phyloP scores from a whole-genome alignment of 2,113 vertebrate genomes.

The Xiphias gladius region DNA sequence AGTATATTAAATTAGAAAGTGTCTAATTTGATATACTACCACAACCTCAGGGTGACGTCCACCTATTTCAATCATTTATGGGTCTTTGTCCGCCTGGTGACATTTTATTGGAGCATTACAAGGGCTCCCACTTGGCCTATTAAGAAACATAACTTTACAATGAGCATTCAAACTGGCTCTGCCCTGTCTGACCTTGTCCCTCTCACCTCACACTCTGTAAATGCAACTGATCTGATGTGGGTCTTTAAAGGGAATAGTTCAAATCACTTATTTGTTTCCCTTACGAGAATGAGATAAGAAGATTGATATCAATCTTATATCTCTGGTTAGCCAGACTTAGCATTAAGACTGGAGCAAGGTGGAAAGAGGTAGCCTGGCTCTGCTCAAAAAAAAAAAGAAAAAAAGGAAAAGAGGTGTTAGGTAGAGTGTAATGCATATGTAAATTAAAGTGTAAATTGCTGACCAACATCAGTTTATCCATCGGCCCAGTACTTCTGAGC shows the following conservation, averaged over 20 bases:
- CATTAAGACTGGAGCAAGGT: too few relatives aligned
- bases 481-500: too few relatives aligned
- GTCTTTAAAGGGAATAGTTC: too few relatives aligned
- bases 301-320: too few relatives aligned
- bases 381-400: too few relatives aligned
- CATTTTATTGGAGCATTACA: conserved; percentile 37
- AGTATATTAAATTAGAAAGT: conserved; percentile 56
- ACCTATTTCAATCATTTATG: conserved; percentile 52
- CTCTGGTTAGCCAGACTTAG: too few relatives aligned
- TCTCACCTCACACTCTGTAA: background rate
- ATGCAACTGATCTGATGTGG: background rate
- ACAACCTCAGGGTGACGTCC: conserved; percentile 36
- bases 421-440: too few relatives aligned
- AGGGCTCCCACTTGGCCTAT: conserved; percentile 21
- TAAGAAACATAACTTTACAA: conserved; percentile 31
- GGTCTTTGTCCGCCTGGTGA: conserved; percentile 50
- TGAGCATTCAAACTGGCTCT: background rate
- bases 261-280: background rate
- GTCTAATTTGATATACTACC: too few relatives aligned
- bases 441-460: too few relatives aligned
- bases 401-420: too few relatives aligned
- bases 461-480: too few relatives aligned
- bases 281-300: background rate
- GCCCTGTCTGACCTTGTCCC: background rate
- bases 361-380: too few relatives aligned